Evolutionary conservation across 2,113 vertebrate species (phyloP).

Genomic region (Cavia porcellus): DNA sequence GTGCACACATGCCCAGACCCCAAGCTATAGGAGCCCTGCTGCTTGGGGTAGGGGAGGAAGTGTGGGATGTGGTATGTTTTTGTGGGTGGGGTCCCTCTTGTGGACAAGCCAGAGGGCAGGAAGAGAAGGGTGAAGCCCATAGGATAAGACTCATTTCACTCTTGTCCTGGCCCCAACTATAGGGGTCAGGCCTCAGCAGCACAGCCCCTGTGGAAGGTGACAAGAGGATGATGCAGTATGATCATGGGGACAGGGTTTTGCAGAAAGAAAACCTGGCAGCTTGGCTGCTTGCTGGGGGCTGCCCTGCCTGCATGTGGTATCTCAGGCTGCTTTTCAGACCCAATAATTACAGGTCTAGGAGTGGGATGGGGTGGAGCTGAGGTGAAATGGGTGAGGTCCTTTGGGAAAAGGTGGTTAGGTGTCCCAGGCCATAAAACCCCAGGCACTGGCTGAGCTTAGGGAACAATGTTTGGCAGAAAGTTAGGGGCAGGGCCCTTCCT

Average conservation of each 20-base stretch:
- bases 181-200: background rate
- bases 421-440: constrained; percentile 74
- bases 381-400: constrained; percentile 81
- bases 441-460: constrained; percentile 71
- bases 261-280: constrained; percentile 54
- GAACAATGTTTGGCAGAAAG: constrained; percentile 80
- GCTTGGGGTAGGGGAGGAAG: background rate
- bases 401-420: constrained; percentile 81
- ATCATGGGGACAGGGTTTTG: background rate
- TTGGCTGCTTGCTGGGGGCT: constrained; percentile 63
- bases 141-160: background rate
- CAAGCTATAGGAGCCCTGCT: background rate
- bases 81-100: accelerated
- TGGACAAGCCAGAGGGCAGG: background rate
- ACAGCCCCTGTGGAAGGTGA: background rate
- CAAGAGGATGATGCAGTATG: background rate
- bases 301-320: constrained; percentile 71
- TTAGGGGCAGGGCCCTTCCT: constrained; percentile 59
- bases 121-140: background rate
- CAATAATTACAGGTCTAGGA: constrained; percentile 79
- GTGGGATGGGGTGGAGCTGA: constrained; percentile 77
- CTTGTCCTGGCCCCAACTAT: background rate
- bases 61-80: background rate
- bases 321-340: constrained; percentile 80
- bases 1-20: background rate